A percentile compares a stretch with the other conserved stretches of the same genome.
These are phyloP conservation scores for Coendou prehensilis DNA, from an alignment of 2,797 vertebrate genomes.

Conservation along the genomic window DNA sequence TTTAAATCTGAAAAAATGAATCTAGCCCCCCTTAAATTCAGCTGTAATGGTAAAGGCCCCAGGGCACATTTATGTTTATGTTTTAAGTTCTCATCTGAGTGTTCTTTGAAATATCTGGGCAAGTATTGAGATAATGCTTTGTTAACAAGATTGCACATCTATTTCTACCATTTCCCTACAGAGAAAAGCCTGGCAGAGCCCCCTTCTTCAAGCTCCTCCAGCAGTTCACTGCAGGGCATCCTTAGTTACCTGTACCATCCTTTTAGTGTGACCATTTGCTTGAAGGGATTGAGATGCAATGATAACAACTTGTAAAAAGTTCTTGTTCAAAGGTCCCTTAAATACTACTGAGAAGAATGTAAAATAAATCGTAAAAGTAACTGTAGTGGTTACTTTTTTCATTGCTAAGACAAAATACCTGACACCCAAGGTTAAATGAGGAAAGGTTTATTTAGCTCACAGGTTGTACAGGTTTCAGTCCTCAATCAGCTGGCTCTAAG, in stretches of 20 bases:
- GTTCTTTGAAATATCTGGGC: constrained; percentile 28
- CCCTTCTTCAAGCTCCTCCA: not conserved
- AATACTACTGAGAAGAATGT: not conserved
- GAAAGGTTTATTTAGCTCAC: not conserved
- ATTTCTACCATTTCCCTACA: not conserved
- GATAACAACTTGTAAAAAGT: not conserved
- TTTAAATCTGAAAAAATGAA: not conserved
- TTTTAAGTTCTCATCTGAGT: constrained; percentile 28
- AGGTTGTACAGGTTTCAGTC: not conserved
- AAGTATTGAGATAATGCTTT: not conserved
- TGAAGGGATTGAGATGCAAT: not conserved
- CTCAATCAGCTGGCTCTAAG: not conserved
- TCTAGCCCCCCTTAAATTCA: not conserved
- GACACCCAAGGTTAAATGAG: not conserved
- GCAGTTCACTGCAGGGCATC: not conserved
- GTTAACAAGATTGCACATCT: constrained; percentile 13
- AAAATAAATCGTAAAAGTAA: not conserved
- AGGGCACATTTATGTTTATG: not conserved
- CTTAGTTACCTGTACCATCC: not conserved
- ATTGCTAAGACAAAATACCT: not conserved
- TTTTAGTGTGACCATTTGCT: constrained; percentile 45
- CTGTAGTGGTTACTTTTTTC: not conserved
- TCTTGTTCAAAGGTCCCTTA: constrained; percentile 4
- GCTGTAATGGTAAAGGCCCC: not conserved
- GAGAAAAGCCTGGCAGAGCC: not conserved